Evolutionary conservation across 2,113 vertebrate genomes (phyloP), one percentile per base, ranked within the genome.

Genomic region (Phoenicopterus ruber): DNA sequence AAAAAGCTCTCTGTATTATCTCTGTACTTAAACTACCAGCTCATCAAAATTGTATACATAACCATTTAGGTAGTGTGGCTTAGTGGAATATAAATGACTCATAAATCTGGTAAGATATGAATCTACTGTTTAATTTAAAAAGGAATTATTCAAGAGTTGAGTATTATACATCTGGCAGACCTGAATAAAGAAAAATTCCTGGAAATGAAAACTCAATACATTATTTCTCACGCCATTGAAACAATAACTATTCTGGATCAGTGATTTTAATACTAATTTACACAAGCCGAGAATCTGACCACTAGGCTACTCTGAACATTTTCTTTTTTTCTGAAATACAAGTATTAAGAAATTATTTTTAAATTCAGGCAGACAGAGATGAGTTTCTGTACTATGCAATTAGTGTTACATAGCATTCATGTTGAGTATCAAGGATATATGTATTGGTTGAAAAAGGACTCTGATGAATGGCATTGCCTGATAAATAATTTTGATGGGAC

Each of bases 61-160:
- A 84, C 78, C 78, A 94, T 95, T 95, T 94, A 59, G 86, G 47
- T 86, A 93, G 72, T 84, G 69, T 55, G 73, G 80, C 73, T 83
- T 86, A 94, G 65, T 61, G 54, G 92, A 96, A 96, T 96, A 92
- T 74, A 95, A 97, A 97, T 86, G 52, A 95, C 91, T 94, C 65
- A 93, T 92, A 95, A 95, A 86, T 79, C 94, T 94, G 52, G 34
- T 84, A 76, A 83, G 65, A 92, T 89, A 84, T 49, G 69, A 93
- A 95, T 81, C 77, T 59, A 71, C 57, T 79, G 31, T 93, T 96
- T 96, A 94, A 95, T 96, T 96, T 94, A 82, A 94, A 93, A 90
- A 82, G 58, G 83, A 96, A 94, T 91, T 92, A 84, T 69, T 91
- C 73, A 76, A 84, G 73, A 95, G 74, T 96, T 94, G 82, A 84